Evolutionary conservation across 2,797 vertebrate genomes (phyloP).

Genomic region (Odontamblyopus rebecca): DNA sequence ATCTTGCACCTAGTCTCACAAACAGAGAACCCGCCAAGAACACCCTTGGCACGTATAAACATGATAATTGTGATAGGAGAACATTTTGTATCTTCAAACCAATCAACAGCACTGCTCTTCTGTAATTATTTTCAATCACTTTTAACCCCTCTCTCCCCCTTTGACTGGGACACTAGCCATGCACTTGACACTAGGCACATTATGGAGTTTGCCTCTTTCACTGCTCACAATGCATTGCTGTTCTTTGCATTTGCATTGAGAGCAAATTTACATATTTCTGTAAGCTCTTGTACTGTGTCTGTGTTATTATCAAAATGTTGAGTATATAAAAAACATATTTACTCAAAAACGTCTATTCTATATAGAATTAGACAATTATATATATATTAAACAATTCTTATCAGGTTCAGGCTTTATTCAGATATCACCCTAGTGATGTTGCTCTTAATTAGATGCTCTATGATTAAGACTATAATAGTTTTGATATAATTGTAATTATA

Average conservation of each 20-base stretch:
- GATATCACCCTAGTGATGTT: too few species aligned
- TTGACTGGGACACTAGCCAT: conserved; percentile 3
- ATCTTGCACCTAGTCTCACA: conserved; percentile 3
- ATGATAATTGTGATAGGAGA: conserved; percentile 8
- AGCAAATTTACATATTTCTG: too few species aligned
- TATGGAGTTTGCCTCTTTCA: background rate
- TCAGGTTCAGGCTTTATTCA: too few species aligned
- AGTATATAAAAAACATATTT: too few species aligned
- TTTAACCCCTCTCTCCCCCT: background rate
- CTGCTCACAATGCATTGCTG: background rate
- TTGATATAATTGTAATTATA: background rate
- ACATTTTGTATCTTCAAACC: conserved; percentile 9
- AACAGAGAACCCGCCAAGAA: conserved; percentile 5
- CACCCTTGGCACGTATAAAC: conserved; percentile 1
- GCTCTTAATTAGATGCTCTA: too few species aligned
- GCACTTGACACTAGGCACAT: conserved; percentile 1
- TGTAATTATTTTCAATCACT: conserved; percentile 5
- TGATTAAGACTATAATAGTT: too few species aligned
- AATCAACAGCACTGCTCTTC: conserved; percentile 1
- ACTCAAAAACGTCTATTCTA: too few species aligned
- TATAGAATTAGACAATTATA: too few species aligned
- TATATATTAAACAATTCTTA: too few species aligned
- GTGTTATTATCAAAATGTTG: too few species aligned
- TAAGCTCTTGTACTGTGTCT: too few species aligned
- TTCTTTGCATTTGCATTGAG: too few species aligned